A percentile compares a stretch with the other conserved stretches of the same genome.
Conservation (phyloP, 64 coral and sea anemone species). For the Dendronephthya gigantea region DNA sequence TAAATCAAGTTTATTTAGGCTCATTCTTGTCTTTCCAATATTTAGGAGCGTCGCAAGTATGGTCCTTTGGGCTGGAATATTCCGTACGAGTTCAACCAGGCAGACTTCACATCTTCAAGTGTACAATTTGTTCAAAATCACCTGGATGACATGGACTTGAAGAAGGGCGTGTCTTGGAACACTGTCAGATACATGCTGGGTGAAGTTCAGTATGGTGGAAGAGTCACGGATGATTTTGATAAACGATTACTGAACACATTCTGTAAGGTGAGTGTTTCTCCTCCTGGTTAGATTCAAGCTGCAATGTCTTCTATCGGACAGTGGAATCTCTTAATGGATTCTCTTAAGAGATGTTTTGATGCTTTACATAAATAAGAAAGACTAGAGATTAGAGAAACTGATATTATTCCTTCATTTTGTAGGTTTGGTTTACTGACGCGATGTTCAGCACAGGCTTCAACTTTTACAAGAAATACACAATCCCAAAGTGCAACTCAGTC, state of each 20-base stretch:
- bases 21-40: neutral
- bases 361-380: too few relatives aligned
- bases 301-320: too few relatives aligned
- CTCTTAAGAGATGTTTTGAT: too few relatives aligned
- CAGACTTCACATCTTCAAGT: slow-evolving; percentile 89
- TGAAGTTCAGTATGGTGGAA: slow-evolving; percentile 72
- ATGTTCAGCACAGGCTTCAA: slow-evolving; percentile 87
- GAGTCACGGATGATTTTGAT: slow-evolving; percentile 86
- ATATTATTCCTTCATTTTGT: neutral
- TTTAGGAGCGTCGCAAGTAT: slow-evolving; percentile 85
- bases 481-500: slow-evolving; percentile 63
- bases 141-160: slow-evolving; percentile 79
- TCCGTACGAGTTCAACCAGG: slow-evolving; percentile 85
- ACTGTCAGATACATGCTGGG: slow-evolving; percentile 86
- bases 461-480: slow-evolving; percentile 92
- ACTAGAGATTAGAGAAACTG: too few relatives aligned
- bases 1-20: neutral
- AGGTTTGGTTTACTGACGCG: slow-evolving; percentile 84
- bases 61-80: slow-evolving; percentile 93
- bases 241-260: slow-evolving; percentile 85
- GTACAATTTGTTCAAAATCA: slow-evolving; percentile 98
- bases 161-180: slow-evolving; percentile 92
- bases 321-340: too few relatives aligned
- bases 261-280: slow-evolving; percentile 40
- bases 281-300: too few relatives aligned